phyloP scores from a whole-genome alignment of 2,888 invertebrate species.

The Cecidostiba fungosa region DNA sequence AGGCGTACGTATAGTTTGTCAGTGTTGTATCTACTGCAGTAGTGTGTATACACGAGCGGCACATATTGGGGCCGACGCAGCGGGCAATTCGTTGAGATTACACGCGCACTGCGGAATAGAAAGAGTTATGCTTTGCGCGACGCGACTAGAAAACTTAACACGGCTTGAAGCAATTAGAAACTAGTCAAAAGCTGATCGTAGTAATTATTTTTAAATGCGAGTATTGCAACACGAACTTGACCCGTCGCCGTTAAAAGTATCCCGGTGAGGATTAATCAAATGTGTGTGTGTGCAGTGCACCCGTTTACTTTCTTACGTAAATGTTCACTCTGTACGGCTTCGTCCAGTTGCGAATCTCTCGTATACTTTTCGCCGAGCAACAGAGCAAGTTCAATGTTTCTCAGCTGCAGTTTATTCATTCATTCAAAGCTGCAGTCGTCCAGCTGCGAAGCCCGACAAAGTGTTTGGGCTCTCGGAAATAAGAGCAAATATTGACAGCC shows the following conservation, averaged over 20 bases:
- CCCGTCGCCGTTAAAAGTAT: background rate
- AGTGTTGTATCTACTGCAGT: too few species aligned
- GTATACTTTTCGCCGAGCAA: background rate
- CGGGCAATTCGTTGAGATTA: background rate
- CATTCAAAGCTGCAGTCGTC: background rate
- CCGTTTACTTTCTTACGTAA: constrained; percentile 6
- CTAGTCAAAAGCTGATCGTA: too few species aligned
- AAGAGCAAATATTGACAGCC: background rate
- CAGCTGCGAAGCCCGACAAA: background rate
- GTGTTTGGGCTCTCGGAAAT: background rate
- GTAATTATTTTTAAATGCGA: too few species aligned
- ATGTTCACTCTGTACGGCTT: background rate
- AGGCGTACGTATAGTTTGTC: too few species aligned
- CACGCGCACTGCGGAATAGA: background rate
- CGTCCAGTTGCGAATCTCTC: background rate
- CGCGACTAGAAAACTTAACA: too few species aligned
- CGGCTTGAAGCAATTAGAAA: too few species aligned
- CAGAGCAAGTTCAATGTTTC: constrained; percentile 11
- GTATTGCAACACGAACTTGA: background rate
- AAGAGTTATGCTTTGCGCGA: background rate
- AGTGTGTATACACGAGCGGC: too few species aligned
- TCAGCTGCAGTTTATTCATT: constrained; percentile 2
- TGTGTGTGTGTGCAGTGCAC: background rate
- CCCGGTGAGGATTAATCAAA: background rate
- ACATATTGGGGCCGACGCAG: too few species aligned